Base-by-base conservation (phyloP, 2,888 invertebrate species). In the Marronus borbonicus region DNA sequence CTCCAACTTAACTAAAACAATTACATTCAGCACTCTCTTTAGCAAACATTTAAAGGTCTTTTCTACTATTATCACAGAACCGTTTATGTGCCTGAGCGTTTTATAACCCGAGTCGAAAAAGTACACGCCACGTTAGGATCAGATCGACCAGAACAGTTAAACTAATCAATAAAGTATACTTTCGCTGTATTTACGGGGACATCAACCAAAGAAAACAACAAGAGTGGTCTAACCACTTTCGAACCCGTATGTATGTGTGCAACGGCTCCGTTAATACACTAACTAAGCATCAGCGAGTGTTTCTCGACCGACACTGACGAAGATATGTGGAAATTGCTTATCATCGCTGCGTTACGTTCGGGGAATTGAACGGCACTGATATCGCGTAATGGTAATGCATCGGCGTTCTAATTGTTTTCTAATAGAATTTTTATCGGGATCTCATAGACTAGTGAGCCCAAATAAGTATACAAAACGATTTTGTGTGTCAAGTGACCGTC, bases 221-320 rank as follows among this genome's bases (percentile, higher is more conserved):
- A 81, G 78, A 81, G 80, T 81, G 78, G 81, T 81, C 79, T 65
- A 75, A 78, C 80, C 79, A 81, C 81, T 81, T 81, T 81, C 80
- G 76, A 81, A 81, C 76, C 55, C 68, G 72, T 62, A 49, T n/a
- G 58, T 60, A 60, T 62, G 75, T 65, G 72, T 74, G 44, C 74
- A 52, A 64, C 62, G 24, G 50, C 55, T 66, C 60, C 52, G 76
- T 68, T 76, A 76, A 66, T 76, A 52, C 58, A 36, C 52, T 36
- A 3, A 55, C 55, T 55, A 55, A 70, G 24, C 55, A 31, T 55
- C 70, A 58, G 55, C 31, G 36, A 28, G 12, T 17, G 49, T 20
- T 62, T 28, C 72, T 24, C 68, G 44, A 55, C 24, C 72, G 60
- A 74, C 72, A 62, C 60, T 20, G 60, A 60, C 28, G 44, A 74